These are phyloP conservation scores for Phodopus roborovskii DNA, from an alignment of 2,113 vertebrate species.

Conservation along the genomic window DNA sequence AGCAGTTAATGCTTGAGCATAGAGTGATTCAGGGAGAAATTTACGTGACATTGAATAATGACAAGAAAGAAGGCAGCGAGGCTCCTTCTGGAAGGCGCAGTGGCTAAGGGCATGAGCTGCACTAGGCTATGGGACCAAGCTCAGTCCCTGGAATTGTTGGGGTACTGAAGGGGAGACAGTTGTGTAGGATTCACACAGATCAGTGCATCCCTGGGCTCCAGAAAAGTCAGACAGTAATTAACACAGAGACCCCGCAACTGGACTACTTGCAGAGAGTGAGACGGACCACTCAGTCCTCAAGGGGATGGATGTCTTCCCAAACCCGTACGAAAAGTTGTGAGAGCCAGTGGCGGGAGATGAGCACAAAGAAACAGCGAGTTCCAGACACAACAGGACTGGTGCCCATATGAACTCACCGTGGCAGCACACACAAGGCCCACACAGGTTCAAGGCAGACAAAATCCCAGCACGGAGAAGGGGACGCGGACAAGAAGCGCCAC, in stretches of 20 bases:
- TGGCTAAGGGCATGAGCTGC: too few relatives aligned
- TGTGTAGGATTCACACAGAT: background rate
- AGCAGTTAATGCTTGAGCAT: background rate
- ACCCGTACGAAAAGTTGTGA: too few relatives aligned
- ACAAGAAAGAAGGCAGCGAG: background rate
- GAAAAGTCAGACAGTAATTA: background rate
- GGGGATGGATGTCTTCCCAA: background rate
- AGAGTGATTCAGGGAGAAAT: background rate
- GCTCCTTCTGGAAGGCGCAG: background rate
- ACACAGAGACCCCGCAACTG: background rate
- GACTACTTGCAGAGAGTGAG: background rate
- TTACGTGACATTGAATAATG: background rate
- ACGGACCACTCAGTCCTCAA: background rate
- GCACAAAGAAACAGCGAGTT: background rate
- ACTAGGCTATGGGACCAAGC: background rate
- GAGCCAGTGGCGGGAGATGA: background rate
- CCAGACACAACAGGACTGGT: background rate
- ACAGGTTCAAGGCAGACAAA: background rate
- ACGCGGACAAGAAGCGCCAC: background rate
- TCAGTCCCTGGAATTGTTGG: background rate
- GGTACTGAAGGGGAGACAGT: background rate
- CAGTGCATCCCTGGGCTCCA: background rate
- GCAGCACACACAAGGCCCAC: background rate
- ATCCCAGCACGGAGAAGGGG: background rate
- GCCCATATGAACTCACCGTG: background rate